These are phyloP conservation scores for Drosophila lacertosa DNA, from an alignment of 1,140 invertebrate species.

Conservation along the genomic window DNA sequence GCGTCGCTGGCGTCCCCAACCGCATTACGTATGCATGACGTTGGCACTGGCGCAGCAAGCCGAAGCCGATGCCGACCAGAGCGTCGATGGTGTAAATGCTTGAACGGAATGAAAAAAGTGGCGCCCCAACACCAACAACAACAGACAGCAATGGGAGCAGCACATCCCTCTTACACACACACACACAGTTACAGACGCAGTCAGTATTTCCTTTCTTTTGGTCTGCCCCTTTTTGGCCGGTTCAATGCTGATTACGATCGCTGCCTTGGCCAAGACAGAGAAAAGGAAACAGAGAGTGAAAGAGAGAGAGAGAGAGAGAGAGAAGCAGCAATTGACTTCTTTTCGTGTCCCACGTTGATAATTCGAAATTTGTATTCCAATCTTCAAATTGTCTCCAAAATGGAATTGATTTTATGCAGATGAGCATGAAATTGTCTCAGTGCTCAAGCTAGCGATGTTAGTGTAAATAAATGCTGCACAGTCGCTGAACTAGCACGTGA, in stretches of 20 bases:
- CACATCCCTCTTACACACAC: background rate
- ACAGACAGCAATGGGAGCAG: background rate
- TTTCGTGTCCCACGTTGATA: constrained; percentile 75
- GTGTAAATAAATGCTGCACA: constrained; percentile 78
- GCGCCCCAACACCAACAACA: constrained; percentile 3
- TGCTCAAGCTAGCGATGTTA: constrained; percentile 74
- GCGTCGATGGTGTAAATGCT: constrained; percentile 69
- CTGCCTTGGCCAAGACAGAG: constrained; percentile 59
- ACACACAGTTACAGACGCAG: background rate
- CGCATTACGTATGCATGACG: constrained; percentile 80
- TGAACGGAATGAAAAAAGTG: constrained; percentile 53
- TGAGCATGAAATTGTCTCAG: constrained; percentile 84
- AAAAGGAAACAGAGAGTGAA: too few species aligned
- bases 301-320: too few species aligned
- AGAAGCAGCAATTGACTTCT: constrained; percentile 10
- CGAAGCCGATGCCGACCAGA: constrained; percentile 32
- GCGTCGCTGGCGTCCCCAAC: constrained; percentile 60
- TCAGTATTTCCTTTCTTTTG: background rate
- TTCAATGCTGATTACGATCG: constrained; percentile 80
- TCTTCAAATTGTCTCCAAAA: constrained; percentile 84
- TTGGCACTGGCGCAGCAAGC: constrained; percentile 44
- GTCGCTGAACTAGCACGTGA: constrained; percentile 55
- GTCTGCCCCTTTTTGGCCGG: constrained; percentile 39
- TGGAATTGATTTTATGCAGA: constrained; percentile 84
- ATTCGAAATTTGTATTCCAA: constrained; percentile 84